Percentiles rank a stretch among this genome's conserved stretches.
These are phyloP conservation scores for Troides oblongomaculatus DNA, from an alignment of 2,888 invertebrate species.

Conservation along the genomic window DNA sequence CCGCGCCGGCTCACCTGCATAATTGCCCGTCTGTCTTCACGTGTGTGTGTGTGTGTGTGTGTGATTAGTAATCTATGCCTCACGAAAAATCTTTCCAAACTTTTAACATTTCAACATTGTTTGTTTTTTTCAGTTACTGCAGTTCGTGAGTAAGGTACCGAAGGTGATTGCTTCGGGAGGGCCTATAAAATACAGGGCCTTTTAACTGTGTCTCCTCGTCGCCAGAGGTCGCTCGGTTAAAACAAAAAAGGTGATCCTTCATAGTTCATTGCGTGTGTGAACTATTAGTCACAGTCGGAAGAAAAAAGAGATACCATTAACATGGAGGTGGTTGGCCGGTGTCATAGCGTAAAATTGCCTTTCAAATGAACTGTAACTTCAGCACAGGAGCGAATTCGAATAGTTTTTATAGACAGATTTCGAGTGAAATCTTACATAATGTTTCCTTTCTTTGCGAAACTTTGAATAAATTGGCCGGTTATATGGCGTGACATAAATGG, in stretches of 20 bases:
- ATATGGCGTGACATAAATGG: slow-evolving; percentile 38
- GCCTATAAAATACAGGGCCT: not conserved
- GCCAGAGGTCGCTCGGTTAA: not conserved
- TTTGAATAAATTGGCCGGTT: slow-evolving; percentile 34
- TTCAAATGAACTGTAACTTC: slow-evolving; percentile 21
- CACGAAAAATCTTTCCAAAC: slow-evolving; percentile 34
- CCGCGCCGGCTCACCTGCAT: slow-evolving; percentile 64
- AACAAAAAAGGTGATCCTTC: slow-evolving; percentile 5
- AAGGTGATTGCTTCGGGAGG: not conserved
- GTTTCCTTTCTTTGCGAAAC: slow-evolving; percentile 20
- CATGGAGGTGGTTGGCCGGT: slow-evolving; percentile 17
- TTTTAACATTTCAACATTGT: slow-evolving; percentile 37
- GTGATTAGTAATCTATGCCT: slow-evolving; percentile 47
- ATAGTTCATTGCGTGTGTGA: slow-evolving; percentile 23
- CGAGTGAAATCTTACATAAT: not conserved
- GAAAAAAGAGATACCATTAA: slow-evolving; percentile 3
- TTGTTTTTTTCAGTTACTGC: slow-evolving; percentile 23
- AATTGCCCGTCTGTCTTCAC: slow-evolving; percentile 68
- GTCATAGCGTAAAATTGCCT: slow-evolving; percentile 25
- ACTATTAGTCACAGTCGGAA: slow-evolving; percentile 9
- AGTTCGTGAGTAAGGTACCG: slow-evolving; percentile 11
- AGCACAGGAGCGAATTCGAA: slow-evolving; percentile 13
- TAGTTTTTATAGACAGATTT: slow-evolving; percentile 10
- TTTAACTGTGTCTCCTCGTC: no score
- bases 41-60: slow-evolving; percentile 65